Percentiles rank a stretch among this genome's conserved stretches.
Conservation (phyloP, 2,113 vertebrate genomes). For the Nothocercus nigrocapillus region DNA sequence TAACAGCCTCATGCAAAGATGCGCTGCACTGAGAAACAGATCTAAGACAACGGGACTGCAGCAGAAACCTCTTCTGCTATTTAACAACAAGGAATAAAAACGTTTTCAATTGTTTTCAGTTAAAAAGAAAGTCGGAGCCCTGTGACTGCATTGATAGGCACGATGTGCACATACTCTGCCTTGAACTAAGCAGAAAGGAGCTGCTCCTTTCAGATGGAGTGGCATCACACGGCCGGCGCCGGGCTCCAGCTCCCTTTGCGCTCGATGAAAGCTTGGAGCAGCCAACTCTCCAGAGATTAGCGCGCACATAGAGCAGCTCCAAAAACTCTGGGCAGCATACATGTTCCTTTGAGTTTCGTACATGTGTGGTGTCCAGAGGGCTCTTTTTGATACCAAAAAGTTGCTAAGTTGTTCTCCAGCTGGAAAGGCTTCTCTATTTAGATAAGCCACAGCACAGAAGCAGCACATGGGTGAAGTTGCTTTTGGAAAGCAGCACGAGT, state of each 20-base stretch:
- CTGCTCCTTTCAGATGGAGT: conserved; percentile 65
- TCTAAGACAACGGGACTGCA: conserved; percentile 22
- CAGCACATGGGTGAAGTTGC: not conserved
- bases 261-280: conserved; percentile 47
- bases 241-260: conserved; percentile 51
- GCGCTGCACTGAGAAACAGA: not conserved
- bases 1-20: conserved; percentile 27
- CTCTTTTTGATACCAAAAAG: conserved; percentile 57
- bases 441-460: conserved; percentile 48
- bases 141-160: conserved; percentile 62
- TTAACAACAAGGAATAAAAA: conserved; percentile 10
- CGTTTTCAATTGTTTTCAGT: conserved; percentile 47
- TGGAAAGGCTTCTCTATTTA: conserved; percentile 65
- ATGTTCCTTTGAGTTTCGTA: conserved; percentile 65
- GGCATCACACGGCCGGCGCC: conserved; percentile 42
- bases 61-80: not conserved
- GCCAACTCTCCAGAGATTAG: conserved; percentile 64
- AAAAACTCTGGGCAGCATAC: conserved; percentile 64
- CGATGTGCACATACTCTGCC: conserved; percentile 42
- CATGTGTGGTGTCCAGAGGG: conserved; percentile 50
- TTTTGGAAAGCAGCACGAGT: not conserved
- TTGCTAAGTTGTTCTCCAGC: conserved; percentile 49
- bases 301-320: not conserved
- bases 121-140: conserved; percentile 51
- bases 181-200: conserved; percentile 64